Conservation (phyloP, 2,113 vertebrate genomes). For the Microcebus ravelobensis region DNA sequence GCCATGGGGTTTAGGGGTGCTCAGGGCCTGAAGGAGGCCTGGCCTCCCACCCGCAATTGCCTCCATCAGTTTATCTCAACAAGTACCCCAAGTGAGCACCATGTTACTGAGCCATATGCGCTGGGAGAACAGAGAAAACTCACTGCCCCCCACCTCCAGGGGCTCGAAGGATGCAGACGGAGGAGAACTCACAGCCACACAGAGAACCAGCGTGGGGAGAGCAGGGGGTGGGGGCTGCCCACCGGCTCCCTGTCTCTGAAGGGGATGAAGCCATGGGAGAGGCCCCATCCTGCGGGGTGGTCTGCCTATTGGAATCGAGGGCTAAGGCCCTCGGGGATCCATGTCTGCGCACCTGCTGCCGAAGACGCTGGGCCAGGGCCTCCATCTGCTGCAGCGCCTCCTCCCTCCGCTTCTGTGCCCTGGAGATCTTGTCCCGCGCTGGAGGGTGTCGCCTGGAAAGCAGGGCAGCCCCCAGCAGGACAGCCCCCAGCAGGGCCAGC, state of each 20-base stretch:
- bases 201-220: neutral
- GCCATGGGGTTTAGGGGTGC: neutral
- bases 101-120: neutral
- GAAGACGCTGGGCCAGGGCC: neutral
- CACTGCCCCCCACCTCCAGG: neutral
- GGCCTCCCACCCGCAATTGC: neutral
- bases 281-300: neutral
- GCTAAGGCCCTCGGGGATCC: neutral
- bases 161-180: neutral
- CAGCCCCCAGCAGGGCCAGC: neutral
- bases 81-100: neutral
- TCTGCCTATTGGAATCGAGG: neutral
- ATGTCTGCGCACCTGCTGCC: neutral
- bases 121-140: neutral
- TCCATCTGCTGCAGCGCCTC: neutral
- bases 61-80: neutral
- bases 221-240: neutral
- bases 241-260: neutral
- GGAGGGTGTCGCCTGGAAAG: neutral
- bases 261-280: neutral
- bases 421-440: neutral
- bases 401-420: neutral
- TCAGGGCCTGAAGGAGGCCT: neutral
- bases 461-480: neutral
- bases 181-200: neutral